Conservation (phyloP, 2,888 invertebrate species). For the Blera fallax region DNA sequence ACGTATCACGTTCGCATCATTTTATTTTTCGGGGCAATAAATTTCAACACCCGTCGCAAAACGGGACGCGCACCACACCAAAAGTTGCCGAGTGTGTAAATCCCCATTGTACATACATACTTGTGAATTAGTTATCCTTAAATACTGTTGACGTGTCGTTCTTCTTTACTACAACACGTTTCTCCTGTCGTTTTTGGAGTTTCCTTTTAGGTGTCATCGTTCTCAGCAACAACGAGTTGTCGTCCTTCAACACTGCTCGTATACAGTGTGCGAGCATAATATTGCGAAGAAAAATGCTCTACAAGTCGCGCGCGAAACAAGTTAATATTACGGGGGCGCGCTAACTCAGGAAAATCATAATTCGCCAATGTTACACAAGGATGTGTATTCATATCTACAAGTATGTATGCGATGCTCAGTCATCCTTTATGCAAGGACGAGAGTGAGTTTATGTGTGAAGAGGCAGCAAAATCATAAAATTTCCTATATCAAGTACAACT, state of each 20-base stretch:
- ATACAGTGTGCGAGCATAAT: not conserved
- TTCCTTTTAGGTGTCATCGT: slow-evolving; percentile 28
- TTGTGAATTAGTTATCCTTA: slow-evolving; percentile 58
- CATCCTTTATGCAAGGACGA: not conserved
- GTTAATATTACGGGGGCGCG: slow-evolving; percentile 31
- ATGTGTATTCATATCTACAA: slow-evolving; percentile 3
- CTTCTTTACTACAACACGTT: slow-evolving; percentile 34
- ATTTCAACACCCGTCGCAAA: slow-evolving; percentile 18
- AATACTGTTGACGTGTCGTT: slow-evolving; percentile 56
- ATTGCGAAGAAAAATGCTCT: slow-evolving; percentile 3
- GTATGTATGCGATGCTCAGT: not conserved
- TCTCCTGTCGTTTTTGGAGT: slow-evolving; percentile 4
- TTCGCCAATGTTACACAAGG: slow-evolving; percentile 24
- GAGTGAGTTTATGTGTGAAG: not conserved
- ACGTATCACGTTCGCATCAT: slow-evolving; percentile 57
- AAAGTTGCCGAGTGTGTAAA: slow-evolving; percentile 10
- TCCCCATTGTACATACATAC: slow-evolving; percentile 17
- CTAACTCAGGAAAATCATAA: slow-evolving; percentile 48
- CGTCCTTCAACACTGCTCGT: not conserved
- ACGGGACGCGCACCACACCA: not conserved
- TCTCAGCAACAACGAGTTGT: not conserved
- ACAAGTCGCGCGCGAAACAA: slow-evolving; percentile 47
- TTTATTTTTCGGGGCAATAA: slow-evolving; percentile 62
- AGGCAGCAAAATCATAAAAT: slow-evolving; percentile 35
- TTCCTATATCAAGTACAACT: slow-evolving; percentile 32